Conservation (phyloP, 2,888 invertebrate species). For the Diabrotica balteata region DNA sequence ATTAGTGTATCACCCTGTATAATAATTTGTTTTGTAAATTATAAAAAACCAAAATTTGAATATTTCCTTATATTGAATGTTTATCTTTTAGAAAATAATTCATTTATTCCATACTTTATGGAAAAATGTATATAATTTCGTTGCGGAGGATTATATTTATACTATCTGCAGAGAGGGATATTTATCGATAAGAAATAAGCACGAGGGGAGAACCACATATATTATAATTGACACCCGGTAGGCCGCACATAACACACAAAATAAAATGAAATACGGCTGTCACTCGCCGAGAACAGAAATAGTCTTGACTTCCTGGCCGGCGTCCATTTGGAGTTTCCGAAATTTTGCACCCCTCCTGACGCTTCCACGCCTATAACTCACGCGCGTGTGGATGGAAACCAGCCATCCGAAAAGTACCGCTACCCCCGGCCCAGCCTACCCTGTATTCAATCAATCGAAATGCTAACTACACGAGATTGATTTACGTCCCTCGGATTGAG, state of each 20-base stretch:
- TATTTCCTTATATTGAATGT: no score
- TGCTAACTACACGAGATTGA: constrained; percentile 48
- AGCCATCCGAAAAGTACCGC: constrained; percentile 30
- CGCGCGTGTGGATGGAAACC: constrained; percentile 33
- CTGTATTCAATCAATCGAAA: constrained; percentile 48
- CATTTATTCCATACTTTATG: no score
- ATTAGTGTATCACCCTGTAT: no score
- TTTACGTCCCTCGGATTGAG: constrained; percentile 46
- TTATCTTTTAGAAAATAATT: no score
- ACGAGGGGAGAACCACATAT: constrained; percentile 5
- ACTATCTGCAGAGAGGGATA: no score
- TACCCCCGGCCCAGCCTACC: constrained; percentile 35
- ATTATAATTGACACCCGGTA: constrained; percentile 22
- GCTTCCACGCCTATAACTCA: constrained; percentile 33
- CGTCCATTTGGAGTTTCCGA: constrained; percentile 26
- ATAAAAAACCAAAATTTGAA: no score
- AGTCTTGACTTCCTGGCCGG: constrained; percentile 29
- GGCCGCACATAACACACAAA: constrained; percentile 24
- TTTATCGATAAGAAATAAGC: constrained; percentile 20
- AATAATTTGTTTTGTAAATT: no score
- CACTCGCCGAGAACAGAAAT: constrained; percentile 22
- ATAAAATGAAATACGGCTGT: constrained; percentile 22
- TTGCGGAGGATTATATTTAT: no score
- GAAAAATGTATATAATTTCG: no score
- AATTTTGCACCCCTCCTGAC: constrained; percentile 24